Conservation (phyloP, 2,113 vertebrate genomes). For the Odontesthes bonariensis region DNA sequence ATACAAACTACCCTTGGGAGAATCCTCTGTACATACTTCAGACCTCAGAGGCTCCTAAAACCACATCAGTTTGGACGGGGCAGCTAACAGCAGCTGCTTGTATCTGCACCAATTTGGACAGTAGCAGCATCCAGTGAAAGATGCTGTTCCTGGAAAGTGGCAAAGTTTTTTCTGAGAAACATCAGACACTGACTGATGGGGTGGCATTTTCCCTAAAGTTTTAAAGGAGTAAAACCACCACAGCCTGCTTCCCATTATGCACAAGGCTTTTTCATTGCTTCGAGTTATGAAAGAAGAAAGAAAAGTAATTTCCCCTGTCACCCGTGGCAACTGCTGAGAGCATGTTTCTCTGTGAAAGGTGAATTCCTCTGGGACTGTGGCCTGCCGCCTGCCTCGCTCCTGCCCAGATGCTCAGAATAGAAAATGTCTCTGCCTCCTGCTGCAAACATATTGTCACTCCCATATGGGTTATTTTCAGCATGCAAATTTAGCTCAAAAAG, state of each 20-base stretch:
- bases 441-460: slow-evolving; percentile 45
- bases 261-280: slow-evolving; percentile 29
- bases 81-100: slow-evolving; percentile 38
- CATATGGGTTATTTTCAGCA: slow-evolving; percentile 33
- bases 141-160: slow-evolving; percentile 17
- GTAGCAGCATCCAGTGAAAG: slow-evolving; percentile 1
- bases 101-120: slow-evolving; percentile 24
- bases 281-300: slow-evolving; percentile 50
- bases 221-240: neutral
- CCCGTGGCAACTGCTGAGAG: slow-evolving; percentile 76
- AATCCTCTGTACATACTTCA: slow-evolving; percentile 40
- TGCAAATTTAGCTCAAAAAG: slow-evolving; percentile 45
- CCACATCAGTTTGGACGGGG: slow-evolving; percentile 38
- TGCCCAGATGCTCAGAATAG: slow-evolving; percentile 71
- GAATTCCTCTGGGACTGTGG: slow-evolving; percentile 73
- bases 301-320: slow-evolving; percentile 72
- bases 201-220: slow-evolving; percentile 22
- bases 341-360: slow-evolving; percentile 73
- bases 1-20: slow-evolving; percentile 51
- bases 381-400: slow-evolving; percentile 42
- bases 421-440: slow-evolving; percentile 61
- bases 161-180: neutral
- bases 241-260: slow-evolving; percentile 13
- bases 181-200: slow-evolving; percentile 8
- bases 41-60: slow-evolving; percentile 41